A percentile compares a stretch with the other conserved stretches of the same genome.
These are phyloP conservation scores for Clarias macrocephalus DNA, from an alignment of 2,113 vertebrate species.

Conservation along the genomic window DNA sequence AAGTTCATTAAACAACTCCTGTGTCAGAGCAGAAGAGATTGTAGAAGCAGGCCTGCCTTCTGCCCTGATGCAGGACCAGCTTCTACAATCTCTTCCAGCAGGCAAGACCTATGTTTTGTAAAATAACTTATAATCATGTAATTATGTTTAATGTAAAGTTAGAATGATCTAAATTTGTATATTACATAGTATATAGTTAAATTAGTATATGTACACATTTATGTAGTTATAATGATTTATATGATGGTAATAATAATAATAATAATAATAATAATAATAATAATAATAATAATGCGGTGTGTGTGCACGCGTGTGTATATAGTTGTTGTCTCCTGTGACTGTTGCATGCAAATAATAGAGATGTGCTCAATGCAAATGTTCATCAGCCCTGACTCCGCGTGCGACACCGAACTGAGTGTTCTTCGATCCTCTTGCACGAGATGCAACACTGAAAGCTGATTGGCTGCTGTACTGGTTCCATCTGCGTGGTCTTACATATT, in stretches of 20 bases:
- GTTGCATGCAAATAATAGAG: not conserved
- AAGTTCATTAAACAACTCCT: no score
- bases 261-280: no score
- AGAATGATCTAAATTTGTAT: not conserved
- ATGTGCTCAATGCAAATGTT: not conserved
- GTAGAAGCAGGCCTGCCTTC: no score
- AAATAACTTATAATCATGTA: not conserved
- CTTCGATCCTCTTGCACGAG: no score
- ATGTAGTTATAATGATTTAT: not conserved
- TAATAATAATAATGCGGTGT: no score
- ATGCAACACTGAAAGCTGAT: not conserved
- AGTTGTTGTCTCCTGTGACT: not conserved
- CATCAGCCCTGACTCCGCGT: not conserved
- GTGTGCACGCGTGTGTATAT: not conserved
- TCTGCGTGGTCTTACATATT: not conserved
- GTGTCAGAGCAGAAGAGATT: no score
- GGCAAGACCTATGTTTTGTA: no score
- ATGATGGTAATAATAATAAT: no score
- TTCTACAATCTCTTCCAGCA: no score
- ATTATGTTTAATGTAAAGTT: not conserved
- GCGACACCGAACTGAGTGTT: not conserved
- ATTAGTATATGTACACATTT: not conserved
- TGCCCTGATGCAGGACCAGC: no score
- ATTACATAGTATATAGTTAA: no score
- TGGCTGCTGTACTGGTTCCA: not conserved